Evolutionary conservation across 2,797 vertebrate species (phyloP), one percentile per base, ranked within the genome.

Genomic region (Macrochelys suwanniensis): DNA sequence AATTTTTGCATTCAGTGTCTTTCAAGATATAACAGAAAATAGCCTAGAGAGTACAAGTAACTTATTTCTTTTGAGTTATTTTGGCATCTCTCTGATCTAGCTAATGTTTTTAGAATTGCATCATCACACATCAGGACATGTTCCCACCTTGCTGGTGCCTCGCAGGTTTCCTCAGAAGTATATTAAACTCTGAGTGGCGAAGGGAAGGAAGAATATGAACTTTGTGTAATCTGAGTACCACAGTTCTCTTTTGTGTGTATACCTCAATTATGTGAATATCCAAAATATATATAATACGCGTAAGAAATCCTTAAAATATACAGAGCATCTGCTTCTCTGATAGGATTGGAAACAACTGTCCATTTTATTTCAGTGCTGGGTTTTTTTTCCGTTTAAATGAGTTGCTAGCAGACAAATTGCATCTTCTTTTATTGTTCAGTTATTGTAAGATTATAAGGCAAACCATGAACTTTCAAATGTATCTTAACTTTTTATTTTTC

Each of bases 401-500:
- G 45, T 47, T 26, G 42, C 47, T 45, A 47, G 74, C 10, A 49
- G 74, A 49, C 5, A 77, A 77, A 11, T 33, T 23, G 19, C 50
- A 33, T 77, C 31, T 11, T 85, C 15, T 16, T 33, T 74, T 56
- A 53, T 21, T 45, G 19, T 61, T 82, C 45, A 61, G 0, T 84
- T 84, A 12, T 81, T 77, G 42, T 77, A 49, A 28, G 50, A 74
- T 84, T 84, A 37, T 42, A 21, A 45, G 50, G n/a, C 51, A 85
- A 84, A 53, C 49, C 37, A 84, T 45, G 12, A 79, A 93, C 80
- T 89, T 50, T 84, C 74, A 92, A 83, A 68, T 6, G 10, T 76
- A 91, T 88, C 89, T 87, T 88, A n/a, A 76, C 42, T 89, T 53
- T 90, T 97, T 97, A 93, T 97, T 98, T 98, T 95, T 96, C 97